Percentiles rank a stretch among this genome's conserved stretches.
Evolutionary conservation across 1,140 invertebrate genomes (phyloP).

Genomic region (Adelges cooleyi): DNA sequence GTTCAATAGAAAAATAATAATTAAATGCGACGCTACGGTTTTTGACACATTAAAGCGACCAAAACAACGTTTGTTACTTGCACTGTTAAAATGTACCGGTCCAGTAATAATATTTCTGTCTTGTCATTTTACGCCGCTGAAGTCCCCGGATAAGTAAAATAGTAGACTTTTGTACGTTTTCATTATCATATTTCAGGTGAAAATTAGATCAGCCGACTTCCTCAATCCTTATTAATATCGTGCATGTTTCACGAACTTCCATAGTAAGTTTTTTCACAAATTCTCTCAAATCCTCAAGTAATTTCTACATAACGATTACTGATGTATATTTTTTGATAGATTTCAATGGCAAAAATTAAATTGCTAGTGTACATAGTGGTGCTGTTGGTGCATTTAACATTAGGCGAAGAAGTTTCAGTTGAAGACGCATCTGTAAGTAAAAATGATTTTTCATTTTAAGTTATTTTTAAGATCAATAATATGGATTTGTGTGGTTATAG

Average conservation of each 20-base stretch:
- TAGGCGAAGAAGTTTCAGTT: background rate
- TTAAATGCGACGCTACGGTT: too few relatives aligned
- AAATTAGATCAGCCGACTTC: too few relatives aligned
- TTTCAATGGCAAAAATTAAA: constrained; percentile 27
- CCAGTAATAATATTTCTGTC: constrained; percentile 18
- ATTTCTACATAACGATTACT: too few relatives aligned
- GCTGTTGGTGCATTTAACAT: background rate
- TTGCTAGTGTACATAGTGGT: background rate
- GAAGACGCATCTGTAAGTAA: too few relatives aligned
- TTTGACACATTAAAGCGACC: too few relatives aligned
- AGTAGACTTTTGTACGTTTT: too few relatives aligned
- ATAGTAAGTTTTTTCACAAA: background rate
- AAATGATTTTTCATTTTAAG: too few relatives aligned
- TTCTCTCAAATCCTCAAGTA: too few relatives aligned
- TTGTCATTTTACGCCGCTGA: constrained; percentile 15
- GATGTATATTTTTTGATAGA: background rate
- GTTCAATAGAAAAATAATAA: too few relatives aligned
- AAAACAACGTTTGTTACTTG: constrained; percentile 5
- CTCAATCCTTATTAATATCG: too few relatives aligned
- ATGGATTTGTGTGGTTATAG: background rate
- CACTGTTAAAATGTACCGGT: constrained; percentile 22
- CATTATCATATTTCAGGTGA: too few relatives aligned
- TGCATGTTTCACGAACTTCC: background rate
- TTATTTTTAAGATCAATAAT: too few relatives aligned
- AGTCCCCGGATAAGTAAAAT: background rate